These are phyloP conservation scores for Nothura maculosa DNA, from an alignment of 2,797 vertebrate species.

Conservation along the genomic window DNA sequence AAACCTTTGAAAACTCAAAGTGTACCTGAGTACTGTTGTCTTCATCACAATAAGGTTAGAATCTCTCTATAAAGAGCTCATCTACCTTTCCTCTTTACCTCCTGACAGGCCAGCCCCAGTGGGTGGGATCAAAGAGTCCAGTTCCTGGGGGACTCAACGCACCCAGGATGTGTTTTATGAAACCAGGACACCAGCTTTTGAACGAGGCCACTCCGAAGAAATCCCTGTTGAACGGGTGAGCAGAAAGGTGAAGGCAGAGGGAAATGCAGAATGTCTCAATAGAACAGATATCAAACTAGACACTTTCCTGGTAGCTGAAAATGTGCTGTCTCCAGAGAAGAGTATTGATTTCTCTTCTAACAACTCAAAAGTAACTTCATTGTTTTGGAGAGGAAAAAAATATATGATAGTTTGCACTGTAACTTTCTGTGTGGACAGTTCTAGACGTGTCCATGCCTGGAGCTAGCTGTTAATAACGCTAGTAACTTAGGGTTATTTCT, in stretches of 20 bases:
- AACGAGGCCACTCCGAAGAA: conserved; percentile 90
- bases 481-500: not conserved
- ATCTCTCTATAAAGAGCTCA: not conserved
- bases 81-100: not conserved
- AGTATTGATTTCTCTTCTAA: not conserved
- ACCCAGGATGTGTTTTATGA: conserved; percentile 83
- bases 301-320: not conserved
- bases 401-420: not conserved
- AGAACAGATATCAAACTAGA: not conserved
- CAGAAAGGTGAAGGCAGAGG: conserved; percentile 9
- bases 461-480: not conserved
- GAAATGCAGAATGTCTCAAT: not conserved
- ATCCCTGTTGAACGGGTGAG: conserved; percentile 76
- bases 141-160: conserved; percentile 89
- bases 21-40: not conserved
- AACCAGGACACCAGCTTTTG: conserved; percentile 82
- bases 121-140: conserved; percentile 81
- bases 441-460: not conserved
- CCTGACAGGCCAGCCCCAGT: conserved; percentile 78
- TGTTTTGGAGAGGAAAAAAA: not conserved
- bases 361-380: not conserved
- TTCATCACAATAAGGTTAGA: not conserved
- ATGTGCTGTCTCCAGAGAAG: not conserved
- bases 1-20: not conserved
- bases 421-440: not conserved